Evolutionary conservation across 1,140 invertebrate genomes (phyloP), one percentile per base, ranked within the genome.

Genomic region (Caerostris extrusa): DNA sequence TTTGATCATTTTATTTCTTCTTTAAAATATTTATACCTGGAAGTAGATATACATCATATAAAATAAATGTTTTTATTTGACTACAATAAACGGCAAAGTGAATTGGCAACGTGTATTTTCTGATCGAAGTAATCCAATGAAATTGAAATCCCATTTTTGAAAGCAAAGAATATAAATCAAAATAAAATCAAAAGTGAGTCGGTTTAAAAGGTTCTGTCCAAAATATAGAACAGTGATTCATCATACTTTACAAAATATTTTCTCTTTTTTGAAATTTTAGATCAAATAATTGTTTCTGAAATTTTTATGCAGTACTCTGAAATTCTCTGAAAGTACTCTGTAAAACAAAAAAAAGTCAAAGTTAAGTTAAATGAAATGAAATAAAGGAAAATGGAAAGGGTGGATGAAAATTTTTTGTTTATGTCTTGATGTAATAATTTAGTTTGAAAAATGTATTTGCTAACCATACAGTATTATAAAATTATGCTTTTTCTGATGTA

Each of bases 141-240:
- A 64, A 14, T 64, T 12, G 34, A 3, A 77, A 77, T 34, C 50
- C 71, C n/a, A 50, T 77, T 12, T 12, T 34, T 12, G 19, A 4
- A 7, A 53, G 34, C 34, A 77, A 64, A 12, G n/a, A 53, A 50
- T 12, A 77, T 77, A 77, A 53, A 77, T 77, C 71, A 50, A 10
- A 50, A 53, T 77, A 50, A 77, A 77, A 77, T 77, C 4, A 77
- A 77, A 69, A 69, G 67, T 19, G 53, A 50, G 34, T 53, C 10
- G 50, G 12, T 77, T 77, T 77, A 77, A 77, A 77, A 53, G 50
- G 71, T 77, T 77, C 34, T 77, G 71, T 77, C 50, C 50, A n/a
- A 77, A 77, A 77, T 53, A 77, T 77, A 77, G 34, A 77, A 53
- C 34, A 50, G 71, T 77, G 12, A 77, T 77, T 34, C 71, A 77